phyloP scores from a whole-genome alignment of 2,888 invertebrate genomes.

The Cepaea hortensis region DNA sequence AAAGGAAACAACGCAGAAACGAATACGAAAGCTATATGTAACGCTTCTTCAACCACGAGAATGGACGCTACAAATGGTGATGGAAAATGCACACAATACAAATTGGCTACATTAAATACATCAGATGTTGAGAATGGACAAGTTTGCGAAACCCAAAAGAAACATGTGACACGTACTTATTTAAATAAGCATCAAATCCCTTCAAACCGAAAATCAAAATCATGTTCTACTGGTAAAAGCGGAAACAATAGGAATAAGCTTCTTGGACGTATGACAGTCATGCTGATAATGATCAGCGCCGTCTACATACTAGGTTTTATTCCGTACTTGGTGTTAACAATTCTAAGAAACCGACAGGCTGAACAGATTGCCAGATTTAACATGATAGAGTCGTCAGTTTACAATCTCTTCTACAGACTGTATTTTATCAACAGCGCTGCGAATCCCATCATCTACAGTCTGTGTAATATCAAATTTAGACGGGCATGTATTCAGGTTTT shows the following conservation, averaged over 20 bases:
- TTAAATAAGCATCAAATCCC: too few species aligned
- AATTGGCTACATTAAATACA: too few species aligned
- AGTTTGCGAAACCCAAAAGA: too few species aligned
- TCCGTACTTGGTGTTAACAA: neutral
- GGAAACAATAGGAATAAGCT: neutral
- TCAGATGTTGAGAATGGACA: too few species aligned
- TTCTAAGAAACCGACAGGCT: neutral
- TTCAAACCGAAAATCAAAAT: neutral
- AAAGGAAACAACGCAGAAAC: too few species aligned
- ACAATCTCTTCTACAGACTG: slow-evolving; percentile 45
- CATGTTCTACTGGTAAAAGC: neutral
- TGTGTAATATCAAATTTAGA: slow-evolving; percentile 42
- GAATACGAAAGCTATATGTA: too few species aligned
- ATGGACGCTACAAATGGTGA: too few species aligned
- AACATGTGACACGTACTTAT: too few species aligned
- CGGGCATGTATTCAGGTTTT: slow-evolving; percentile 24
- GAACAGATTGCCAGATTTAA: neutral
- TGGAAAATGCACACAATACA: too few species aligned
- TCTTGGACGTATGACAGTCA: slow-evolving; percentile 8
- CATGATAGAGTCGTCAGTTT: slow-evolving; percentile 4
- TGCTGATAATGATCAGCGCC: slow-evolving; percentile 28
- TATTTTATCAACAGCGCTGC: slow-evolving; percentile 46
- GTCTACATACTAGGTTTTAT: slow-evolving; percentile 23
- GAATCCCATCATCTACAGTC: slow-evolving; percentile 49
- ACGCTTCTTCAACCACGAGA: too few species aligned